These are phyloP conservation scores for Clarias macrocephalus DNA, from an alignment of 2,113 vertebrate genomes.

Conservation along the genomic window DNA sequence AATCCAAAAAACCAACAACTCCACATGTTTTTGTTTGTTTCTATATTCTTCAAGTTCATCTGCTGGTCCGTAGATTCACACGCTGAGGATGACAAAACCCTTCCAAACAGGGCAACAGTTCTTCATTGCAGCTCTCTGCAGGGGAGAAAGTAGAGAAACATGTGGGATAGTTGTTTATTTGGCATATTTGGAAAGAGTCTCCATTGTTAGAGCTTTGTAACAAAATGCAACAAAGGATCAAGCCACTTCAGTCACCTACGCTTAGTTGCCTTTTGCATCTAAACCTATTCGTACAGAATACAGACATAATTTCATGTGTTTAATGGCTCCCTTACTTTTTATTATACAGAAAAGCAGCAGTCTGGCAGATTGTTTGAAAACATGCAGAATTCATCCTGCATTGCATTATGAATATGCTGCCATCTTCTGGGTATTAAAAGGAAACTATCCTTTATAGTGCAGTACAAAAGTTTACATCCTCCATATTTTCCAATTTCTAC, in stretches of 20 bases:
- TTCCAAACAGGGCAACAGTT: slow-evolving; percentile 96
- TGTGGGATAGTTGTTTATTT: background rate
- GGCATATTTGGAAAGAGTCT: background rate
- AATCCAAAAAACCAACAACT: slow-evolving; percentile 53
- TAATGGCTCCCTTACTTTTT: background rate
- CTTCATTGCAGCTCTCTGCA: slow-evolving; percentile 96
- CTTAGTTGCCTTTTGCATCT: background rate
- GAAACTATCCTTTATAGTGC: background rate
- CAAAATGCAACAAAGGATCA: background rate
- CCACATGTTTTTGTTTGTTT: slow-evolving; percentile 48
- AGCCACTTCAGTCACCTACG: background rate
- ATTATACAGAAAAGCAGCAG: background rate
- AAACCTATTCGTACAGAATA: background rate
- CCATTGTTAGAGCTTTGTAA: background rate
- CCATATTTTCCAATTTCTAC: background rate
- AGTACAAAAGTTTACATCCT: background rate
- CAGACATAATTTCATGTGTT: background rate
- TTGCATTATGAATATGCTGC: slow-evolving; percentile 6
- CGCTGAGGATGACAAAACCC: slow-evolving; percentile 84
- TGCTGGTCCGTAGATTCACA: slow-evolving; percentile 68
- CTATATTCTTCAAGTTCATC: background rate
- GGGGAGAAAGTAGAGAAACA: slow-evolving; percentile 4
- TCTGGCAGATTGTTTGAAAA: background rate
- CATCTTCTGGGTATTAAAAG: slow-evolving; percentile 9
- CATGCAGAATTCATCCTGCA: background rate